Evolutionary conservation across 2,113 vertebrate genomes (phyloP).

Genomic region (Gopherus flavomarginatus): DNA sequence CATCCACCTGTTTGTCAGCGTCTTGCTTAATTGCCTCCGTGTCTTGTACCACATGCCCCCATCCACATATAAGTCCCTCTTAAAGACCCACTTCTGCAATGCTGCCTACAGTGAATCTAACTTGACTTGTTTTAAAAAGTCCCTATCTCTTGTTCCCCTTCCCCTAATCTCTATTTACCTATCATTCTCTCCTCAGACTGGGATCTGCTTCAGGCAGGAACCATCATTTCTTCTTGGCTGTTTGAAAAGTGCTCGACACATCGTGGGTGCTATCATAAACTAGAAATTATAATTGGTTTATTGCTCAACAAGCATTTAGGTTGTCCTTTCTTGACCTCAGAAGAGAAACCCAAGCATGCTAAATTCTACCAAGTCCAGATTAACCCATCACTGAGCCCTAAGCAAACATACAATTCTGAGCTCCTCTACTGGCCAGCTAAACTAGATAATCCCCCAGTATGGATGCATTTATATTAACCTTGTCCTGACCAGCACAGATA

Average conservation of each 20-base stretch:
- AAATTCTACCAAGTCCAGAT: background rate
- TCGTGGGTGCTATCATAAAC: background rate
- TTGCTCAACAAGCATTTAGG: background rate
- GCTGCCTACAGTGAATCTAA: background rate
- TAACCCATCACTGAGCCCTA: background rate
- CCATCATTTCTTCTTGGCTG: fast-evolving
- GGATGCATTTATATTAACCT: background rate
- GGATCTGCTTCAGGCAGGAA: background rate
- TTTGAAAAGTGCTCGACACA: background rate
- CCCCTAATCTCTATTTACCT: background rate
- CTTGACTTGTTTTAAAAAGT: background rate
- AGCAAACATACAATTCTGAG: background rate
- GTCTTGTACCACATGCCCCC: background rate
- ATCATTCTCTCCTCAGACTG: background rate
- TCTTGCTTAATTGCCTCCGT: fast-evolving
- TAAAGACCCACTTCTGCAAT: background rate
- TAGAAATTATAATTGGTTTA: fast-evolving
- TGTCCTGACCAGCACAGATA: too few relatives aligned
- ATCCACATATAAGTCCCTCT: background rate
- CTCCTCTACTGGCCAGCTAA: background rate
- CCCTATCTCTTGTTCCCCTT: background rate
- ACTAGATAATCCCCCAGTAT: background rate
- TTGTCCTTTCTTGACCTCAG: background rate
- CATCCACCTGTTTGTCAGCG: background rate
- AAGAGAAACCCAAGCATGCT: background rate